A percentile compares a stretch with the other conserved stretches of the same genome.
Conservation (phyloP, 2,797 vertebrate genomes). For the Tokudaia tokunoshimensis region DNA sequence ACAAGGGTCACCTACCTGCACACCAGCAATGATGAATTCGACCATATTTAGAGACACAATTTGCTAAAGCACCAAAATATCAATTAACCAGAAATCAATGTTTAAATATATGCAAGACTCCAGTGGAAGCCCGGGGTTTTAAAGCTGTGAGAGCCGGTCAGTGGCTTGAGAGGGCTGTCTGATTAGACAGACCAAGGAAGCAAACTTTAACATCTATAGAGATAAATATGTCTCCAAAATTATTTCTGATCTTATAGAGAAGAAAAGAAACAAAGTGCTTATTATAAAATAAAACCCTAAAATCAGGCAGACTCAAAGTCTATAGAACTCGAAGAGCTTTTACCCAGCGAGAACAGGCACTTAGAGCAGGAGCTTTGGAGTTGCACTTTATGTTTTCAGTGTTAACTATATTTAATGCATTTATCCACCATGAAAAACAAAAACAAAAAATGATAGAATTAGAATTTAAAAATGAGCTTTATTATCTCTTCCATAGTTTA, state of each 20-base stretch:
- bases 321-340: background rate
- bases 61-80: background rate
- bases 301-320: background rate
- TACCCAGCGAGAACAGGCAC: background rate
- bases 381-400: background rate
- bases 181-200: background rate
- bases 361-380: background rate
- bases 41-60: background rate
- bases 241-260: slow-evolving; percentile 38
- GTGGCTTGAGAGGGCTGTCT: background rate
- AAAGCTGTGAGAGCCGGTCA: background rate
- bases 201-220: slow-evolving; percentile 21
- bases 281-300: slow-evolving; percentile 28
- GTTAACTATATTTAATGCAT: background rate
- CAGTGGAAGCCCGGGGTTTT: background rate
- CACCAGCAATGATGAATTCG: background rate
- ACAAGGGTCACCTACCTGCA: background rate
- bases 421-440: background rate
- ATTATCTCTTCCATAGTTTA: too few relatives aligned
- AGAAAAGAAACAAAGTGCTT: background rate
- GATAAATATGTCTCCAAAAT: background rate
- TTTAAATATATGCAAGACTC: background rate
- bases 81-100: background rate
- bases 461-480: background rate
- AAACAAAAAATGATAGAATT: background rate